These are phyloP conservation scores for Sphaeramia orbicularis DNA, from an alignment of 2,797 vertebrate species.

Conservation along the genomic window DNA sequence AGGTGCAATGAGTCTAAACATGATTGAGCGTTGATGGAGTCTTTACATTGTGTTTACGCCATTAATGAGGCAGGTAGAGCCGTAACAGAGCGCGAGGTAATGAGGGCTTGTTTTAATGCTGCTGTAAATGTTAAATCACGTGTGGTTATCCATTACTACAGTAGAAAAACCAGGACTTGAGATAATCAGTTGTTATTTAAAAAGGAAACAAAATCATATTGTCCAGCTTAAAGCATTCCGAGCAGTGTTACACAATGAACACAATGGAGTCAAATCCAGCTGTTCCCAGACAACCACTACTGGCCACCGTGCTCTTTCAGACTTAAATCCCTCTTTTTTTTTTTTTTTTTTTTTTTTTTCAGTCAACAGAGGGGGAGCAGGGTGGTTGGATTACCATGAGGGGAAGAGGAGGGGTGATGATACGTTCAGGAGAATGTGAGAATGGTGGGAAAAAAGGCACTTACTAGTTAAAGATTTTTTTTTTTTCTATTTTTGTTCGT, in stretches of 20 bases:
- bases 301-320: constrained; percentile 63
- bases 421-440: constrained; percentile 49
- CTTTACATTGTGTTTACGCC: constrained; percentile 51
- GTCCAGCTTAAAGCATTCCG: constrained; percentile 7
- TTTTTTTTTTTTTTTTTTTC: constrained; percentile 44
- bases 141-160: constrained; percentile 54
- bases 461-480: not conserved
- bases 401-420: constrained; percentile 25
- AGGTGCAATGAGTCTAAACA: constrained; percentile 45
- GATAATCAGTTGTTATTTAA: constrained; percentile 11
- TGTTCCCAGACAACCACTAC: constrained; percentile 68
- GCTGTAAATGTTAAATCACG: constrained; percentile 42
- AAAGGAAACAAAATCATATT: not conserved
- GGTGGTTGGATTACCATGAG: constrained; percentile 36
- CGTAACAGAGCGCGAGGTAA: constrained; percentile 11
- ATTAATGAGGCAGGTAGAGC: constrained; percentile 55
- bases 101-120: not conserved
- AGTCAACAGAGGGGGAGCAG: constrained; percentile 36
- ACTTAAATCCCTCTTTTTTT: constrained; percentile 68
- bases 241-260: constrained; percentile 56
- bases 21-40: constrained; percentile 52
- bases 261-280: constrained; percentile 64
- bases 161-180: constrained; percentile 32
- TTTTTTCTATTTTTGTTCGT: too few relatives aligned
- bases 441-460: constrained; percentile 33